Base-by-base conservation (phyloP, 2,797 vertebrate genomes). In the Danio albolineatus region DNA sequence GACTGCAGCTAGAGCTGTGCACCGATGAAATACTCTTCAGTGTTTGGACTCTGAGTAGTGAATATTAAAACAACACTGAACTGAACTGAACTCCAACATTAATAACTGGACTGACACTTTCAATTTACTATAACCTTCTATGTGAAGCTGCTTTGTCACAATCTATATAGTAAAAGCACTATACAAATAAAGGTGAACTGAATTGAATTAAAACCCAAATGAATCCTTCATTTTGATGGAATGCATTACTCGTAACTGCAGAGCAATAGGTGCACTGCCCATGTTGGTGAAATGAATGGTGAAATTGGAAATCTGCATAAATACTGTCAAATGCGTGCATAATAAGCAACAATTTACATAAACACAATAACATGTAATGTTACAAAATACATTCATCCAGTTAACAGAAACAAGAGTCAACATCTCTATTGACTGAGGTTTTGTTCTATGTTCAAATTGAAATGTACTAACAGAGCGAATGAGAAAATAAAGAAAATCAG, bases 391-490 rank as follows among this genome's bases (percentile, higher is more conserved):
- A 49, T 61, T 8, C 44, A 60, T 66, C 17, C 54, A 21, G 10
- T 60, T 13, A 39, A 41, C 13, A n/a, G 12, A 14, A 65, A 71
- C 44, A 61, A 57, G 53, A 78, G 65, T 78, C 53, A 78, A 61
- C 43, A 49, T 73, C 56, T 77, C 38, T 65, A 9, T 73, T 77
- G 71, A 78, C 76, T 59, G 62, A 39, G 67, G 36, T 65, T 6
- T 65, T 64, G 79, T 80, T 83, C 38, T 66, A 59, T 21, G 59
- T 81, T 83, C 59, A 73, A 71, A 71, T 39, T 75, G 65, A 76
- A 76, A 81, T 79, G 72, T 79, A 64, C 56, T 39, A 70, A 65
- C 16, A 82, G 54, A 57, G 51, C 21, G 19, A 69, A 73, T 57
- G 9, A 65, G 48, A 38, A 17, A 19, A 49, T 44, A 49, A 66